Conservation (phyloP, 1,140 invertebrate species). For the Neelides sp. region DNA sequence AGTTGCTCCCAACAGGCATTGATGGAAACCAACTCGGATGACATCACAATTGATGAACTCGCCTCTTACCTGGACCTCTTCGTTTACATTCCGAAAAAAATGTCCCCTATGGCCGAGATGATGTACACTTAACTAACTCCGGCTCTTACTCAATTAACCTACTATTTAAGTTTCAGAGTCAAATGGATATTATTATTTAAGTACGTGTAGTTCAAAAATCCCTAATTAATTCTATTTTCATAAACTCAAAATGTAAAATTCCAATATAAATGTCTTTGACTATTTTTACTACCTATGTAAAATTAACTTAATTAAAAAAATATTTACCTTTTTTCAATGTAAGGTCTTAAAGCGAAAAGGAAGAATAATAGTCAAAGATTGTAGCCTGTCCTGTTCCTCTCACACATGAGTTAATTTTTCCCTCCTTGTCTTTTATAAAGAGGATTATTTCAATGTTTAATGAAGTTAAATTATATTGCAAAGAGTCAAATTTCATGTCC, state of each 20-base stretch:
- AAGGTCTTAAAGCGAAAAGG: no score
- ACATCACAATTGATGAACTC: slow-evolving; percentile 73
- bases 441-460: no score
- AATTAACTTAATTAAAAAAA: background rate
- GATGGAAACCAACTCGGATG: slow-evolving; percentile 38
- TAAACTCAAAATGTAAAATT: slow-evolving; percentile 50
- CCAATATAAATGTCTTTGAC: background rate
- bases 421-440: no score
- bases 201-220: no score
- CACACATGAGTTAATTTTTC: no score
- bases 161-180: slow-evolving; percentile 44
- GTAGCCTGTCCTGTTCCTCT: no score
- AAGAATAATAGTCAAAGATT: no score
- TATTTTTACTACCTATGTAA: background rate
- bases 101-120: slow-evolving; percentile 92
- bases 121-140: slow-evolving; percentile 67
- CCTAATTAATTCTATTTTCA: slow-evolving; percentile 66
- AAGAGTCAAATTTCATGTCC: no score
- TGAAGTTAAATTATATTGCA: no score
- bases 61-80: slow-evolving; percentile 85
- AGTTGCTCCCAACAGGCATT: slow-evolving; percentile 43
- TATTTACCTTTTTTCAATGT: no score
- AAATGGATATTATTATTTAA: slow-evolving; percentile 63
- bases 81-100: slow-evolving; percentile 88
- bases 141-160: background rate